Base-by-base conservation (phyloP, 2,888 invertebrate genomes). In the Gisinianus flammeolus region DNA sequence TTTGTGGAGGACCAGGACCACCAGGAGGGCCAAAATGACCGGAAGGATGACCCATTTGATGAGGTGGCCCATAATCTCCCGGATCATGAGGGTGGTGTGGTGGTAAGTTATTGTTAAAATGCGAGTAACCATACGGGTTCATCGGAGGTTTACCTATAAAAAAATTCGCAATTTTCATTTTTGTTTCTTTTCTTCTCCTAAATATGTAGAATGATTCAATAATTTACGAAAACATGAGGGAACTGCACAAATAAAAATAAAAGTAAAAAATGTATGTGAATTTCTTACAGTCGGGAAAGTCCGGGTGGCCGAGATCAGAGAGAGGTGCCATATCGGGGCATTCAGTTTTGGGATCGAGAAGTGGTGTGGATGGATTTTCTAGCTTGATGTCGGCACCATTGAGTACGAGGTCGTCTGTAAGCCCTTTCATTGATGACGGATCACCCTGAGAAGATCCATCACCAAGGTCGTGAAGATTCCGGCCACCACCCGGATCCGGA, bases 341-440 rank as follows among this genome's bases (percentile, higher is more conserved):
- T 68, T 85, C 85, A 58, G 73, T 73, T 78, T 85, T 84, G 10
- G 75, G 78, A 76, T 85, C 85, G 24, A 83, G 79, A 24, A 83
- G 81, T 24, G 84, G 85, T n/a, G 85, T 85, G 62, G 83, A 82
- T 54, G 85, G 84, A 69, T 84, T 83, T 69, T 85, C 85, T 28
- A 83, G 62, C 66, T 85, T 84, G 58, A 85, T 84, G 81, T 85
- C 85, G 76, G 81, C 80, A 74, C 85, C 85, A 76, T 85, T 85
- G 82, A 85, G 82, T 81, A 85, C 80, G 35, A 84, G 81, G 62
- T 85, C 85, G 62, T 85, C 84, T 44, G 79, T 82, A 66, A 83
- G 82, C 67, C 82, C 81, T 69, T 76, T 80, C 22, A 74, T 77
- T 33, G 81, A 80, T 33, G 81, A 80, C n/a, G 81, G 81, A 68